Evolutionary conservation across 1,140 invertebrate species (phyloP).

Genomic region (Neodiprion fabricii): DNA sequence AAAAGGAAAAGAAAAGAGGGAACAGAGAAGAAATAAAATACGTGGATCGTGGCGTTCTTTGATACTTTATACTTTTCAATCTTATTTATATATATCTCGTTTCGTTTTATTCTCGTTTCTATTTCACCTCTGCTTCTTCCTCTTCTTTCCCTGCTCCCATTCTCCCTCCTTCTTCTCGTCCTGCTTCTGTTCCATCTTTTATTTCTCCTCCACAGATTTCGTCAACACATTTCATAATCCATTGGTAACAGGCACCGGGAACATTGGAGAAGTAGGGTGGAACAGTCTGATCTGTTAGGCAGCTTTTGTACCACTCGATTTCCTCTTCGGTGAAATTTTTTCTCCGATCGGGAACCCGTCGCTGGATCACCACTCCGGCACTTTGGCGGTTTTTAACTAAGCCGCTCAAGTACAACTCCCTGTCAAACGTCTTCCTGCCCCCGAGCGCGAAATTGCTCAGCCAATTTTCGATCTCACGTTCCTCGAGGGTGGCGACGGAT

Average conservation of each 20-base stretch:
- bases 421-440: constrained; percentile 32
- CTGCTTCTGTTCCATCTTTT: neutral
- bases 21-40: neutral
- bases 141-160: neutral
- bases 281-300: constrained; percentile 34
- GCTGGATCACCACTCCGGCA: neutral
- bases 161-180: too few relatives aligned
- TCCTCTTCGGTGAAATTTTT: constrained; percentile 18
- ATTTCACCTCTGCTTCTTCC: neutral
- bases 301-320: constrained; percentile 38
- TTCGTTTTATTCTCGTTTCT: neutral
- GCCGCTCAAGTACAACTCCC: constrained; percentile 36
- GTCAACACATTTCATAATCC: constrained; percentile 24
- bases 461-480: constrained; percentile 5
- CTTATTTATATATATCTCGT: constrained; percentile 7
- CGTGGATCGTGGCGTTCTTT: neutral
- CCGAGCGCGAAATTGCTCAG: constrained; percentile 34
- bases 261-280: constrained; percentile 37
- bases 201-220: neutral
- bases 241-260: constrained; percentile 30
- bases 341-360: neutral
- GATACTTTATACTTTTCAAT: neutral
- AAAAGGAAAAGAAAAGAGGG: too few relatives aligned
- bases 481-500: neutral
- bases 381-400: constrained; percentile 14